Base-by-base conservation (phyloP, 2,113 vertebrate genomes). In the Oncorhynchus mykiss region DNA sequence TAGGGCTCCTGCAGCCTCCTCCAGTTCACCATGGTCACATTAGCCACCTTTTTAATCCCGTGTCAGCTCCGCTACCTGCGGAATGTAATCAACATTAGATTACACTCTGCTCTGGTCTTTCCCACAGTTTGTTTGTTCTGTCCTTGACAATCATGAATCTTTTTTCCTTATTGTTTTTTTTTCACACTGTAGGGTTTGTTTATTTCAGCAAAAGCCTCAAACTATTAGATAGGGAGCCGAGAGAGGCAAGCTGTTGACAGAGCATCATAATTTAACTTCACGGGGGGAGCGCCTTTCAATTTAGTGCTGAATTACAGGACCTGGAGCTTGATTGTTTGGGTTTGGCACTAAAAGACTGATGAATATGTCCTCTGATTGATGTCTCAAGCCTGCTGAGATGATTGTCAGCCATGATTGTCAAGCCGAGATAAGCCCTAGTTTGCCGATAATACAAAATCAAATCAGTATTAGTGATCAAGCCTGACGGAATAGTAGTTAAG, bases 351-450 rank as follows among this genome's bases (percentile, higher is more conserved):
- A 93, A 93, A 92, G 90, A 91, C 88, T 1, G 9, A 45, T 39
- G 90, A 94, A 93, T 94, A 91, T 93, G 72, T 94, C 90, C 87
- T 90, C 82, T 92, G 91, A 93, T 94, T 87, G 88, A 92, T 89
- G 88, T 78, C 89, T 92, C 92, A 85, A 89, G 85, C 88, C 87
- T 72, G 88, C 92, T 91, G 93, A 93, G 72, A 93, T 91, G 91
- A 81, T 79, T 67, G 27, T 27, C 86, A 91, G 89, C 78, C 59
- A 49, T 89, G 92, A 91, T 82, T 90, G 88, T 89, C 73, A 67
- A 68, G 72, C 31, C 68, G 82, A 70, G 74, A 79, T 71, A 70
- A 45, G 39, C 39, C 72, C 75, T 22, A 72, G 22, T 76, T 68
- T 29, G 65, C 59, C 49, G 64, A 57, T 75, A 48, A 57, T 70